Percentiles rank a stretch among this genome's conserved stretches.
Evolutionary conservation across 2,888 invertebrate species (phyloP).

Genomic region (Sinopyrophorus schimmeli): DNA sequence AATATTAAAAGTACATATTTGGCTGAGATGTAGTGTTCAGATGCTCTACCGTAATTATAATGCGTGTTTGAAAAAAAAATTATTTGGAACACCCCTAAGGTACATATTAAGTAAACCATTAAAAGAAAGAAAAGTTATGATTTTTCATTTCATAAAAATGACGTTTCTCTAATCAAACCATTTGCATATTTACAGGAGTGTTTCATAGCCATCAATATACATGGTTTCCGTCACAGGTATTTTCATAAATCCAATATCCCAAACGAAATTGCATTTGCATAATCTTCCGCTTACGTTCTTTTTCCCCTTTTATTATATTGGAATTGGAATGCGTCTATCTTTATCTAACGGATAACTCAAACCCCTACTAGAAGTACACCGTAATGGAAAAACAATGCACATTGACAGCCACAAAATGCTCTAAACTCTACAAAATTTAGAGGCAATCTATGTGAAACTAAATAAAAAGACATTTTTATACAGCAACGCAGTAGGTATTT

Average conservation of each 20-base stretch:
- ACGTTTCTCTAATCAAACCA: slow-evolving; percentile 25
- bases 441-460: slow-evolving; percentile 22
- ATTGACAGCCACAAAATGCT: slow-evolving; percentile 37
- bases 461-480: no score
- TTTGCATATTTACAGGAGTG: slow-evolving; percentile 39
- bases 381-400: slow-evolving; percentile 41
- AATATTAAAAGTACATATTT: no score
- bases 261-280: slow-evolving; percentile 56
- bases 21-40: no score
- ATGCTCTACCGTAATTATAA: no score
- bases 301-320: slow-evolving; percentile 33
- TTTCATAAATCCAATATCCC: slow-evolving; percentile 56
- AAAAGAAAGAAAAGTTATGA: not conserved
- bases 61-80: no score
- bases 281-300: slow-evolving; percentile 52
- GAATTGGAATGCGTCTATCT: slow-evolving; percentile 30
- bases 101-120: no score
- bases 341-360: slow-evolving; percentile 23
- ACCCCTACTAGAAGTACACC: slow-evolving; percentile 32
- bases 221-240: slow-evolving; percentile 48
- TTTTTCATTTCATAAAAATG: no score
- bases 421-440: slow-evolving; percentile 27
- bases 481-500: no score
- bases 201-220: slow-evolving; percentile 46
- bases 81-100: no score